Evolutionary conservation across 2,888 invertebrate species (phyloP).

Genomic region (Drosophila borealis): DNA sequence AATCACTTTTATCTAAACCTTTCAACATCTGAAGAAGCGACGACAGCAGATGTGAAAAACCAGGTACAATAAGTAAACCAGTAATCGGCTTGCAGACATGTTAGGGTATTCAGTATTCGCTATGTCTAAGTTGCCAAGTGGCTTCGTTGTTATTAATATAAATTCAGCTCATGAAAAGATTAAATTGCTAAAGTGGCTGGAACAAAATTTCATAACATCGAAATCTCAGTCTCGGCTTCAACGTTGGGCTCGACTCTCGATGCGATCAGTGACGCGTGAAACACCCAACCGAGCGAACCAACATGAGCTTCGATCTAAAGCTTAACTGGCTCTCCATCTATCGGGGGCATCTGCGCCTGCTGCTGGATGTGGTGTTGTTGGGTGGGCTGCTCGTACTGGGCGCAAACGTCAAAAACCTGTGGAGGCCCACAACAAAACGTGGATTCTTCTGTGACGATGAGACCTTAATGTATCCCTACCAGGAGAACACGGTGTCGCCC

Average conservation of each 20-base stretch:
- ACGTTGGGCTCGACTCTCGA: slow-evolving; percentile 4
- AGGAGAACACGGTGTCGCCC: slow-evolving; percentile 51
- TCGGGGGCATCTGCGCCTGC: slow-evolving; percentile 18
- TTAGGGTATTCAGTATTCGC: slow-evolving; percentile 14
- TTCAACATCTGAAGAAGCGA: not conserved
- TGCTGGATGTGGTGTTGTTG: slow-evolving; percentile 47
- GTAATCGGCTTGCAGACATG: not conserved
- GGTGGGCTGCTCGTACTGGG: slow-evolving; percentile 29
- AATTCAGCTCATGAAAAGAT: slow-evolving; percentile 4
- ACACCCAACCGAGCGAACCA: slow-evolving; percentile 33
- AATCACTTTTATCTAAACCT: too few relatives aligned
- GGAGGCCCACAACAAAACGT: slow-evolving; percentile 48
- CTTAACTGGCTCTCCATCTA: not conserved
- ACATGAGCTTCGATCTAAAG: slow-evolving; percentile 47
- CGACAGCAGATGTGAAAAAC: too few relatives aligned
- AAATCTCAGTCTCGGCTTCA: slow-evolving; percentile 26
- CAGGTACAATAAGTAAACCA: too few relatives aligned
- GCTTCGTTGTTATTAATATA: not conserved
- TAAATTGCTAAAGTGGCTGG: not conserved
- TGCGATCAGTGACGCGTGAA: slow-evolving; percentile 48
- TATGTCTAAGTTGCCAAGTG: not conserved
- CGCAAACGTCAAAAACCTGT: slow-evolving; percentile 29
- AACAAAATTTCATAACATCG: slow-evolving; percentile 5
- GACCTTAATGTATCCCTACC: slow-evolving; percentile 72
- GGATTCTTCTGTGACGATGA: slow-evolving; percentile 78